A percentile compares a stretch with the other conserved stretches of the same genome.
These are phyloP conservation scores for Stenolophus ochropezus DNA, from an alignment of 2,888 invertebrate genomes.

Conservation along the genomic window DNA sequence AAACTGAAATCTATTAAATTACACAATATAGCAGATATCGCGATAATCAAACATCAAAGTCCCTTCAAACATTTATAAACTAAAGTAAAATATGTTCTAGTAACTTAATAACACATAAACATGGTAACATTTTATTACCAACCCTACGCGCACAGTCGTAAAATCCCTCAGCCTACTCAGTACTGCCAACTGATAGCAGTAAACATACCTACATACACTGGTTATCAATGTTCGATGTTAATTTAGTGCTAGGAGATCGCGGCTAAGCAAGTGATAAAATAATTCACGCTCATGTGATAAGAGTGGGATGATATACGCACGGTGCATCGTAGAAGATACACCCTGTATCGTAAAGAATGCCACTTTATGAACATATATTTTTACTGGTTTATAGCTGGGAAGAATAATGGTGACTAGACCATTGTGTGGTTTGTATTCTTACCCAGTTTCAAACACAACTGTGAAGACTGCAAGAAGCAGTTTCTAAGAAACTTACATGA, in stretches of 20 bases:
- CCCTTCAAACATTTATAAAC: slow-evolving; percentile 13
- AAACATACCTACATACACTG: slow-evolving; percentile 28
- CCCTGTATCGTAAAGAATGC: slow-evolving; percentile 38
- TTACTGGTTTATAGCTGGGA: slow-evolving; percentile 41
- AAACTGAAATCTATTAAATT: not conserved
- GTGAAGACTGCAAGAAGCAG: not conserved
- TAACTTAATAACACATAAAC: slow-evolving; percentile 27
- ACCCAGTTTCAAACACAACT: not conserved
- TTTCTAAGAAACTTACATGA: too few species aligned
- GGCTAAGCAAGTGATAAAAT: slow-evolving; percentile 10
- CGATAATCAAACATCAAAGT: not conserved
- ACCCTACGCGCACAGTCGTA: slow-evolving; percentile 4
- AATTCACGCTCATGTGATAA: slow-evolving; percentile 24
- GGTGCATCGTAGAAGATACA: slow-evolving; percentile 23
- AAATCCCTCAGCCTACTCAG: slow-evolving; percentile 26
- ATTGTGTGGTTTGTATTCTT: slow-evolving; percentile 10
- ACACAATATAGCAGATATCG: not conserved
- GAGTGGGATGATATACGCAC: slow-evolving; percentile 18
- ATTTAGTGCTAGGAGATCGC: slow-evolving; percentile 3
- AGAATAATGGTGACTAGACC: slow-evolving; percentile 19
- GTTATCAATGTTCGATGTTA: slow-evolving; percentile 29
- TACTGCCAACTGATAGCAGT: slow-evolving; percentile 27
- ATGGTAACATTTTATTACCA: slow-evolving; percentile 22
- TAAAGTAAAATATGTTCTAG: slow-evolving; percentile 20
- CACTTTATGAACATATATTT: slow-evolving; percentile 55